These are phyloP conservation scores for Drosophila serrata DNA, from an alignment of 1,140 invertebrate genomes.

Conservation along the genomic window DNA sequence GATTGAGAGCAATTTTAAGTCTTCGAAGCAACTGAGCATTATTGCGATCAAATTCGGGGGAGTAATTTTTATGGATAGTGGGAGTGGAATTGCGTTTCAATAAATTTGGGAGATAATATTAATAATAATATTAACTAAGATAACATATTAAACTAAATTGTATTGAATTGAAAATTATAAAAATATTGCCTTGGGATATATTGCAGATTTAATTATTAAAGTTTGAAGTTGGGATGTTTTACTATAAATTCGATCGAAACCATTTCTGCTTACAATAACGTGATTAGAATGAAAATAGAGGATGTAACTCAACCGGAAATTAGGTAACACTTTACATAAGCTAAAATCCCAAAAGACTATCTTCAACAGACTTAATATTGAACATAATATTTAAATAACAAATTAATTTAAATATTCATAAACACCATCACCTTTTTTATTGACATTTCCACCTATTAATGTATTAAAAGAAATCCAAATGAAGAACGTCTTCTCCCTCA, in stretches of 20 bases:
- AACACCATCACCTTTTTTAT: background rate
- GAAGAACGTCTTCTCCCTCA: background rate
- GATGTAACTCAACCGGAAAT: background rate
- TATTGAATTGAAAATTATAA: background rate
- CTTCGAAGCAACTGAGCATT: background rate
- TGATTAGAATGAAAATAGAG: background rate
- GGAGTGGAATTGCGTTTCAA: no score
- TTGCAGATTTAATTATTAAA: background rate
- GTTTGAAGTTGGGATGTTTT: background rate
- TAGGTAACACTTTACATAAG: background rate
- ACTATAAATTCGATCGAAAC: background rate
- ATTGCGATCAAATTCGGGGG: background rate
- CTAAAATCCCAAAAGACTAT: background rate
- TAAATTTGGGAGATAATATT: background rate
- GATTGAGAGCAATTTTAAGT: slow-evolving; percentile 24
- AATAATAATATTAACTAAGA: no score
- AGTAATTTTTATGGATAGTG: no score
- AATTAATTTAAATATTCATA: background rate
- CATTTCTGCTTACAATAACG: background rate
- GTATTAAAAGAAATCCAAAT: background rate
- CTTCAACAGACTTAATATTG: background rate
- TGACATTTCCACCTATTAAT: no score
- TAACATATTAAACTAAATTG: no score
- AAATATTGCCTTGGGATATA: background rate
- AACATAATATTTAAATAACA: background rate